Evolutionary conservation across 2,888 invertebrate species (phyloP), one percentile per base, ranked within the genome.

Genomic region (Minunthozetes semirufus): DNA sequence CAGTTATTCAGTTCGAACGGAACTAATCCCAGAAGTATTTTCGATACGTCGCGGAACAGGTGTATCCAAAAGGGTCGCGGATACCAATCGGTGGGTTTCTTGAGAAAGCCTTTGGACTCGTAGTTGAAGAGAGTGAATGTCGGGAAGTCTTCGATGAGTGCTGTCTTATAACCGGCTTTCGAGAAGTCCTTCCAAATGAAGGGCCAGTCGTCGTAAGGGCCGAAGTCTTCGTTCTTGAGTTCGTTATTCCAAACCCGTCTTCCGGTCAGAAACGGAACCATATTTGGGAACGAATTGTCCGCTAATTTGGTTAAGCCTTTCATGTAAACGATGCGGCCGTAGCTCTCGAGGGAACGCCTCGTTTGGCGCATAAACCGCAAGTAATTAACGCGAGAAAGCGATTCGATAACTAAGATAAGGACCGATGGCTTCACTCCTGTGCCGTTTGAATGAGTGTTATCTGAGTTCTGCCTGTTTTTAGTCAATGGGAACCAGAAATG

Each of bases 221-320:
- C 73, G 71, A 70, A 46, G 70, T 72, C 63, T 72, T 78, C 70
- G 22, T 63, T 48, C 9, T 0, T 53, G 17, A 76, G 50, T 46
- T 74, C 59, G 25, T 68, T n/a, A 22, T 73, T 59, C 72, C 71
- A 76, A 22, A 72, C 61, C n/a, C 63, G 70, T 27, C 75, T 66
- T 0, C 94, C 94, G 0, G 89, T 88, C 15, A 94, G 84, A 77
- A 92, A 86, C 0, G 95, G 91, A 9, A 91, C 87, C 76, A 96
- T 82, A 82, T 96, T 96, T 0, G 94, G 93, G 82, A 91, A 94
- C 0, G 95, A 95, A 82, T 95, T 96, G 82, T 95, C 95, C 3
- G 89, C 96, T 11, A 96, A 90, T 86, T 95, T 96, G 81, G 92
- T 94, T 83, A 93, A 94, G 6, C 95, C 96, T 78, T 89, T 83